phyloP scores from a whole-genome alignment of 2,888 invertebrate genomes.

The Trichacis sp. region DNA sequence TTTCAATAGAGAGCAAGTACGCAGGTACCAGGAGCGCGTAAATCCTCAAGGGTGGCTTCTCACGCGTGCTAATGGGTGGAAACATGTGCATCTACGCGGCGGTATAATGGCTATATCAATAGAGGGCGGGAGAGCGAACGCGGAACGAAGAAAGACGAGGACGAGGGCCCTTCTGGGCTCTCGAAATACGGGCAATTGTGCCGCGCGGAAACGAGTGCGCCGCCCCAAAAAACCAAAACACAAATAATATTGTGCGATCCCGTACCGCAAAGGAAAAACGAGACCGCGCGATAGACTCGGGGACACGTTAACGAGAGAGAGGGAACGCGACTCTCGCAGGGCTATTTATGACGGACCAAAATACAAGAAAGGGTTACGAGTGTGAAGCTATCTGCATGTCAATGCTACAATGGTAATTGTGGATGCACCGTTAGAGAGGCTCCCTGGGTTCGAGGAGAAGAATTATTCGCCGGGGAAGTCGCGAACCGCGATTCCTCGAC shows the following conservation, averaged over 20 bases:
- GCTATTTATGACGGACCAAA: constrained; percentile 51
- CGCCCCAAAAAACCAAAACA: constrained; percentile 68
- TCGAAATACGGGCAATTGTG: constrained; percentile 58
- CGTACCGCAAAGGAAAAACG: constrained; percentile 49
- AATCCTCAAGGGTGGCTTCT: constrained; percentile 47
- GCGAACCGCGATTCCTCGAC: constrained; percentile 49
- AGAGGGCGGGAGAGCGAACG: constrained; percentile 35
- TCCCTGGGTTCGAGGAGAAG: constrained; percentile 36
- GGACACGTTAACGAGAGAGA: constrained; percentile 8
- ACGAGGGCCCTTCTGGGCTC: constrained; percentile 46
- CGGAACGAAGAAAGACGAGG: constrained; percentile 23
- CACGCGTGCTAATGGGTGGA: constrained; percentile 42
- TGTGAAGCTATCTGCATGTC: constrained; percentile 65
- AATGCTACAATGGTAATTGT: constrained; percentile 64
- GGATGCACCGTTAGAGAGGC: constrained; percentile 61
- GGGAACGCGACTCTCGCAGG: constrained; percentile 45
- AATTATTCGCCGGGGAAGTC: constrained; percentile 50
- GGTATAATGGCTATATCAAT: constrained; percentile 32
- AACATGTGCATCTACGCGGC: constrained; percentile 21
- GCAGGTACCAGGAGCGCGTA: neutral
- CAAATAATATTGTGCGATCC: constrained; percentile 59
- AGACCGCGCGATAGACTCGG: constrained; percentile 23
- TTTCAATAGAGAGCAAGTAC: constrained; percentile 1
- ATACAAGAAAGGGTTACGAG: constrained; percentile 43
- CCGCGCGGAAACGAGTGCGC: constrained; percentile 44